A percentile compares a stretch with the other conserved stretches of the same genome.
Evolutionary conservation across 1,140 invertebrate genomes (phyloP).

Genomic region (Drosophila kepulauana): DNA sequence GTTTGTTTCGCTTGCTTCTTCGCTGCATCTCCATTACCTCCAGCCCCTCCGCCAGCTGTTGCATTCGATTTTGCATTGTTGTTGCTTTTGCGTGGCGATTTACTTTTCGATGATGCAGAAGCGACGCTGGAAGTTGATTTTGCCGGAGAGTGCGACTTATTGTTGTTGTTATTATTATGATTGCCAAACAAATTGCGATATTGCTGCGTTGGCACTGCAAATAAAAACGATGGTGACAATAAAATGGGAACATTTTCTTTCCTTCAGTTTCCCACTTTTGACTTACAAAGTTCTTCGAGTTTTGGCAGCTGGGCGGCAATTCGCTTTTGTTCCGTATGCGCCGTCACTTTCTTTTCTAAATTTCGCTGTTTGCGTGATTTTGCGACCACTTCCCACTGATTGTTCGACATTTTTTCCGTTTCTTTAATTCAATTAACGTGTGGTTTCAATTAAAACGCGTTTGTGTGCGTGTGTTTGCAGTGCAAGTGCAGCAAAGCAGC

Average conservation of each 20-base stretch:
- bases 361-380: constrained; percentile 90
- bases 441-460: constrained; percentile 17
- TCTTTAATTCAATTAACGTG: constrained; percentile 46
- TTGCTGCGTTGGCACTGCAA: constrained; percentile 70
- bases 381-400: constrained; percentile 91
- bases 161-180: constrained; percentile 69
- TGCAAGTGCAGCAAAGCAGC: constrained; percentile 6
- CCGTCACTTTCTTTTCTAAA: constrained; percentile 79
- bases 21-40: not conserved
- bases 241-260: not conserved
- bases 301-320: constrained; percentile 88
- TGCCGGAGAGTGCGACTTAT: constrained; percentile 84
- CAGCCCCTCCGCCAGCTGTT: not conserved
- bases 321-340: constrained; percentile 86
- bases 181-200: constrained; percentile 60
- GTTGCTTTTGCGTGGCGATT: constrained; percentile 58
- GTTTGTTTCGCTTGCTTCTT: constrained; percentile 50
- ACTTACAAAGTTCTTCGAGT: constrained; percentile 88
- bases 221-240: not conserved
- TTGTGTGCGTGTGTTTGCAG: constrained; percentile 3
- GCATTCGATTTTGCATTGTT: constrained; percentile 29
- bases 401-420: constrained; percentile 86
- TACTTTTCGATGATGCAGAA: constrained; percentile 85
- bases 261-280: too few relatives aligned
- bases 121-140: constrained; percentile 70